Conservation (phyloP, 2,888 invertebrate genomes). For the Amaurobius ferox region DNA sequence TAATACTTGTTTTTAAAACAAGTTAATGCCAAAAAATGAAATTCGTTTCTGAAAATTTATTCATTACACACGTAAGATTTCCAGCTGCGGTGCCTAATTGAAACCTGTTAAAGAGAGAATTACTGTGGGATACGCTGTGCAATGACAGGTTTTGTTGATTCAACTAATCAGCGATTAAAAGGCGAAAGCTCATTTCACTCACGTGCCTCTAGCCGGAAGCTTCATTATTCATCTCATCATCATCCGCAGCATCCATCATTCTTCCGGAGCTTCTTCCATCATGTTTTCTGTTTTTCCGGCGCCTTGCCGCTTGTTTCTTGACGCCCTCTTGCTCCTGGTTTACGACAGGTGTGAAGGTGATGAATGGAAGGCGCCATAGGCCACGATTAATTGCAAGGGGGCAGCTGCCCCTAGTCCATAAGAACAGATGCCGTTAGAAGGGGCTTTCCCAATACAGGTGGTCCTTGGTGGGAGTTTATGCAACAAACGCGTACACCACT, state of each 20-base stretch:
- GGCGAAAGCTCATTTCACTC: neutral
- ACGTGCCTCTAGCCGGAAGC: neutral
- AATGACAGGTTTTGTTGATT: too few relatives aligned
- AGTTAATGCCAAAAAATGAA: too few relatives aligned
- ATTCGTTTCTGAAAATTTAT: too few relatives aligned
- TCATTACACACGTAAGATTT: too few relatives aligned
- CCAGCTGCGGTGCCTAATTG: too few relatives aligned
- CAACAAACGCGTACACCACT: too few relatives aligned
- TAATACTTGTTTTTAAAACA: too few relatives aligned
- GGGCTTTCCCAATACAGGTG: neutral
- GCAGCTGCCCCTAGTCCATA: neutral
- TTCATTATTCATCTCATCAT: constrained; percentile 5
- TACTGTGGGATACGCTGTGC: too few relatives aligned
- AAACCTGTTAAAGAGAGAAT: too few relatives aligned
- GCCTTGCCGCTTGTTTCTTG: constrained; percentile 1
- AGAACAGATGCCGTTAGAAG: neutral
- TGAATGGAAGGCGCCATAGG: constrained; percentile 17
- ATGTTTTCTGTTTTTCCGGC: neutral
- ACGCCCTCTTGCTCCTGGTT: neutral
- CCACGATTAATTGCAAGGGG: constrained; percentile 13
- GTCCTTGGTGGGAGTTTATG: neutral
- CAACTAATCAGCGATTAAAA: too few relatives aligned
- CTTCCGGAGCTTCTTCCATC: neutral
- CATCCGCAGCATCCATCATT: neutral
- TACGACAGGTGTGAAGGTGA: constrained; percentile 7